Percentiles rank a stretch among this genome's conserved stretches.
Evolutionary conservation across 2,113 vertebrate genomes (phyloP).

Genomic region (Chamaetylas fuelleborni): DNA sequence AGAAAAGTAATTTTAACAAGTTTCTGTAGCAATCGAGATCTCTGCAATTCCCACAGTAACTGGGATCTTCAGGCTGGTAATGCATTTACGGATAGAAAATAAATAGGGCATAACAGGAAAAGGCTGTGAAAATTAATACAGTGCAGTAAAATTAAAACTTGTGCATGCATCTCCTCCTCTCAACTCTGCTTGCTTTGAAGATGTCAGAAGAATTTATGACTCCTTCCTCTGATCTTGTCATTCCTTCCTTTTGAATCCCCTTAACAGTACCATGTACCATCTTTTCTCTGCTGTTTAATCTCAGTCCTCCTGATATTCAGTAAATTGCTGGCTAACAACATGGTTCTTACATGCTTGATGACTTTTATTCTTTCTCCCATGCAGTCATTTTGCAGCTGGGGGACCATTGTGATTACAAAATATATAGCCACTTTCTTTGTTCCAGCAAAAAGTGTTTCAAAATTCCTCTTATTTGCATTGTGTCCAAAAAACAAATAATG

Average conservation of each 20-base stretch:
- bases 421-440: background rate
- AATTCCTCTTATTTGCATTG: background rate
- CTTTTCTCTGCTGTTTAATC: background rate
- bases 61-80: background rate
- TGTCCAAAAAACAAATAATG: background rate
- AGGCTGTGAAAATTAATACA: constrained; percentile 2
- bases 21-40: background rate
- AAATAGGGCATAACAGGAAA: constrained; percentile 17
- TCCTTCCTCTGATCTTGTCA: constrained; percentile 7
- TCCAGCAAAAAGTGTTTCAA: background rate
- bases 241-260: constrained; percentile 17
- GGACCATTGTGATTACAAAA: background rate
- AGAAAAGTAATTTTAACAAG: background rate
- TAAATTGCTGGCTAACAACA: background rate
- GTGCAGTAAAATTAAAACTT: background rate
- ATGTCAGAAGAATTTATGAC: constrained; percentile 29
- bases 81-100: constrained; percentile 25
- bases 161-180: background rate
- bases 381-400: background rate
- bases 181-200: background rate
- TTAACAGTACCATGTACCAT: background rate
- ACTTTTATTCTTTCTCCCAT: background rate
- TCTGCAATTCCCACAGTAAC: background rate
- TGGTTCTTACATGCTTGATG: background rate
- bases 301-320: background rate